Percentiles rank a stretch among this genome's conserved stretches.
phyloP scores from a whole-genome alignment of 2,888 invertebrate species.

The Epicampocera succincta region DNA sequence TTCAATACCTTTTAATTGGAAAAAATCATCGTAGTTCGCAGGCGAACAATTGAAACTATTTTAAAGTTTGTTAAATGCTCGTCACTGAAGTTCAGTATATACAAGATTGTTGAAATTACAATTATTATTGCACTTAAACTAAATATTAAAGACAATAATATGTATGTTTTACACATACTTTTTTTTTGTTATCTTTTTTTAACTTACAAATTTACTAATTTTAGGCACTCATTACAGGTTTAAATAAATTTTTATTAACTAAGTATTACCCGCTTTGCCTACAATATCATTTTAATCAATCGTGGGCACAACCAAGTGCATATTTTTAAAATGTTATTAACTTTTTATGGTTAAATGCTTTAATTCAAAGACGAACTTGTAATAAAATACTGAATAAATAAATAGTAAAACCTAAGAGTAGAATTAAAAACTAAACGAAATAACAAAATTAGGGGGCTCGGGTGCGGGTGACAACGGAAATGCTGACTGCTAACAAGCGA shows the following conservation, averaged over 20 bases:
- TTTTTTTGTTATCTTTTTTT: not conserved
- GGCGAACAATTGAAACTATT: constrained; percentile 45
- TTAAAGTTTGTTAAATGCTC: constrained; percentile 6
- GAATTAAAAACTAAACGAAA: not conserved
- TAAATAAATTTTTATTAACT: not conserved
- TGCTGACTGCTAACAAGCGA: no score
- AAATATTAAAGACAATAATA: constrained; percentile 45
- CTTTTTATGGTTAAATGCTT: constrained; percentile 41
- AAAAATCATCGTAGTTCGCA: constrained; percentile 38
- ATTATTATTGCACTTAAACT: constrained; percentile 41
- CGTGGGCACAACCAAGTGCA: not conserved
- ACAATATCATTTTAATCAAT: not conserved
- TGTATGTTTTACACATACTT: constrained; percentile 9
- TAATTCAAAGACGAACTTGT: constrained; percentile 13
- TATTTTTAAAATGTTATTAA: constrained; percentile 29
- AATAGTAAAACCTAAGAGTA: constrained; percentile 7
- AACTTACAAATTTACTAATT: constrained; percentile 9
- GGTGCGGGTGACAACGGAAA: no score
- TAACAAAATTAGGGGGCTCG: not conserved
- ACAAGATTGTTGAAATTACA: no score
- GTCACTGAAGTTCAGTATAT: not conserved
- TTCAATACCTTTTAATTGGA: not conserved
- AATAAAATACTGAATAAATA: not conserved
- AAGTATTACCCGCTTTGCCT: not conserved
- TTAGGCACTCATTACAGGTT: not conserved